Percentiles rank a stretch among this genome's conserved stretches.
Evolutionary conservation across 2,113 vertebrate species (phyloP).

Genomic region (Corythoichthys intestinalis): DNA sequence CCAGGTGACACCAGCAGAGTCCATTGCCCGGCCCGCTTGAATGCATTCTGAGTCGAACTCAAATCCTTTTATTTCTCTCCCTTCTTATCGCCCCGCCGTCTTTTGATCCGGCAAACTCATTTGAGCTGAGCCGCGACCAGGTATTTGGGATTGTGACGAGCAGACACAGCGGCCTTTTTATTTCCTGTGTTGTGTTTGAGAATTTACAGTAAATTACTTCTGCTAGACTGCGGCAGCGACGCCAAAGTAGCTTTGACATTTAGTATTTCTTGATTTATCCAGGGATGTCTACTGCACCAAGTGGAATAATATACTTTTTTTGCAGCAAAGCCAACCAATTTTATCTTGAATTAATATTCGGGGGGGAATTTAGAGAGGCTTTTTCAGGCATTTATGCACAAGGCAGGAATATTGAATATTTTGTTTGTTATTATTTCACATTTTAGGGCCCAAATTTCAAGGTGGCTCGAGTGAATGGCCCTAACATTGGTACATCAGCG

Average conservation of each 20-base stretch:
- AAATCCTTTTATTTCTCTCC: constrained; percentile 51
- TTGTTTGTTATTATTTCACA: not conserved
- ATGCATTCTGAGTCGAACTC: constrained; percentile 47
- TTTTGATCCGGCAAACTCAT: constrained; percentile 63
- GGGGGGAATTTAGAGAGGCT: too few relatives aligned
- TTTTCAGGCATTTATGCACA: not conserved
- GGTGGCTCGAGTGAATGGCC: too few relatives aligned
- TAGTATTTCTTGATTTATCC: not conserved
- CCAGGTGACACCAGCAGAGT: constrained; percentile 24
- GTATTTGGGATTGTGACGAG: constrained; percentile 28
- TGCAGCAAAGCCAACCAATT: not conserved
- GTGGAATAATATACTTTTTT: not conserved
- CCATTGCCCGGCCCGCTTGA: constrained; percentile 8
- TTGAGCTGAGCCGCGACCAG: constrained; percentile 45
- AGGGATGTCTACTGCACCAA: not conserved
- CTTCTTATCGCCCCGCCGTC: constrained; percentile 44
- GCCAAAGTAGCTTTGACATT: constrained; percentile 14
- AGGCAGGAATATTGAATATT: not conserved
- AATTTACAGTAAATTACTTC: constrained; percentile 32
- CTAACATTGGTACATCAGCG: too few relatives aligned
- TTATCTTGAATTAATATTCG: not conserved
- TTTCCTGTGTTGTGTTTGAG: constrained; percentile 35
- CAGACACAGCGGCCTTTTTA: constrained; percentile 28
- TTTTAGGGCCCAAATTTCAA: too few relatives aligned
- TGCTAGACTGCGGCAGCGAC: not conserved